These are phyloP conservation scores for Mesoligia furuncula DNA, from an alignment of 2,888 invertebrate genomes.

Conservation along the genomic window DNA sequence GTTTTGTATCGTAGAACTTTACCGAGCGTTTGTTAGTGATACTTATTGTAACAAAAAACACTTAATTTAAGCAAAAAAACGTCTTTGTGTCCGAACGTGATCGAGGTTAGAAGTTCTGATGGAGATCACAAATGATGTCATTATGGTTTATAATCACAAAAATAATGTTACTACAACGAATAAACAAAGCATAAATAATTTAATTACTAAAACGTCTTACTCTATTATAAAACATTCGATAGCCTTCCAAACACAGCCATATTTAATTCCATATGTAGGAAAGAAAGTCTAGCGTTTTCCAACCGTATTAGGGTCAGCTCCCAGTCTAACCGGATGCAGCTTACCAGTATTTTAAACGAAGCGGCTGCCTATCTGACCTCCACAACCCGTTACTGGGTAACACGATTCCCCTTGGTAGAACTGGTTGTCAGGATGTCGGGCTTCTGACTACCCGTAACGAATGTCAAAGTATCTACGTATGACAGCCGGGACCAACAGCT, in stretches of 20 bases:
- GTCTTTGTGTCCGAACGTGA: background rate
- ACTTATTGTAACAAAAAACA: background rate
- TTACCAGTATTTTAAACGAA: background rate
- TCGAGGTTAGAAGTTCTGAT: background rate
- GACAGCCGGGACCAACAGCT: background rate
- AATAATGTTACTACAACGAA: background rate
- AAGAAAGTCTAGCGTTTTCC: background rate
- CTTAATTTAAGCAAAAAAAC: background rate
- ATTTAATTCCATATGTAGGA: slow-evolving; percentile 3
- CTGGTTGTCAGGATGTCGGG: background rate
- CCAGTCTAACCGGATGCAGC: background rate
- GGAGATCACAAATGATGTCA: background rate
- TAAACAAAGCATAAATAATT: background rate
- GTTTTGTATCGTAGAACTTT: slow-evolving; percentile 12
- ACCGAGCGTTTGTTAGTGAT: slow-evolving; percentile 43
- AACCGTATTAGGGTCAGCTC: background rate
- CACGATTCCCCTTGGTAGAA: background rate
- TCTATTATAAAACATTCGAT: slow-evolving; percentile 1
- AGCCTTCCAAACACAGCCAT: background rate
- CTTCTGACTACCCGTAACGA: background rate
- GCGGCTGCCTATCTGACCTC: background rate
- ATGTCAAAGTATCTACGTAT: background rate
- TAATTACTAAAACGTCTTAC: background rate
- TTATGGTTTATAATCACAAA: slow-evolving; percentile 89
- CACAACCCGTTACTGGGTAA: background rate